Evolutionary conservation across 2,797 vertebrate species (phyloP), one percentile per base, ranked within the genome.

Genomic region (Perodicticus potto): DNA sequence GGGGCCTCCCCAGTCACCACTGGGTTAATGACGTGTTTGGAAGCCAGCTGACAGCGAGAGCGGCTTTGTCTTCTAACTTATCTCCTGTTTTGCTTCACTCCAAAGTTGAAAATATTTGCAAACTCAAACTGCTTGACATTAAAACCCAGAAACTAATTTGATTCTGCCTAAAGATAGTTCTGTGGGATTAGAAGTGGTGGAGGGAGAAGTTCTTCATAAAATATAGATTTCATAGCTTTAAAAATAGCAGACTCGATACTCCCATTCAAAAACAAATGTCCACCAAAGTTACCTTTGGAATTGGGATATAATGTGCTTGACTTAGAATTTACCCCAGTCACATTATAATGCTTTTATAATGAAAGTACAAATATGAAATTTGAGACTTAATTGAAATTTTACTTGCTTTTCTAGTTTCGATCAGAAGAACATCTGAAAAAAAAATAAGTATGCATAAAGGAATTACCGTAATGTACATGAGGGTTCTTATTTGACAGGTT

Each of bases 1-100:
- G 80, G 93, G 63, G 65, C 34, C 74, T 94, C 59, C 17, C 3
- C 49, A 97, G 77, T 91, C 94, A 96, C 95, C 89, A 88, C 94
- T 85, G 84, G 87, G 96, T 96, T 97, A 97, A 97, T 96, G 89
- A 96, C 92, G 96, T 97, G 94, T 97, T 97, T 93, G 92, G 91
- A 93, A 65, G 92, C 80, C 95, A 34, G 12, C 76, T 94, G 97
- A 95, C 88, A 91, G 90, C 34, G 37, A 14, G 40, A 55, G n/a
- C 82, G 78, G 95, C 94, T 95, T 95, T 94, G 86, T 96, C 89
- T 97, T 91, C 85, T 93, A 43, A 63, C 8, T 7, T 25, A 94
- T 55, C 37, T 73, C 53, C 82, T 80, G 53, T 61, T 88, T 45
- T 89, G 96, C 97, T 89, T 96, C 92, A 88, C 3, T 0, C 88